A percentile compares a stretch with the other conserved stretches of the same genome.
These are phyloP conservation scores for Myotis pilosus DNA, from an alignment of 2,797 vertebrate species.

Conservation along the genomic window DNA sequence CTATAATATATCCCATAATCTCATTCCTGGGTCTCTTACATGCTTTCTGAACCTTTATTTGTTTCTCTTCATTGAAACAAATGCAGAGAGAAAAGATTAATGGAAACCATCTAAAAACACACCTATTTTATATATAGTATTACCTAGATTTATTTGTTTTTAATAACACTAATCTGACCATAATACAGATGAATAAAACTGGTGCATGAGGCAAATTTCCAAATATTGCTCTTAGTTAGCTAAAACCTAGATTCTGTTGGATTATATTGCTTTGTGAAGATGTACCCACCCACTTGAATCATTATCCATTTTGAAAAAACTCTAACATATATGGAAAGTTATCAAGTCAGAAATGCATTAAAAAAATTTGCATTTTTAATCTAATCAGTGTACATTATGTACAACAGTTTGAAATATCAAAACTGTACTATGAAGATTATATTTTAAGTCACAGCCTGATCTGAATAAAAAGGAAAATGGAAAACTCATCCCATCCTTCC, in stretches of 20 bases:
- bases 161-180: neutral
- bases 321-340: neutral
- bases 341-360: neutral
- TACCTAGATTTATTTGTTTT: neutral
- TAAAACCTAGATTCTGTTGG: neutral
- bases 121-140: neutral
- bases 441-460: neutral
- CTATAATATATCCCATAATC: neutral
- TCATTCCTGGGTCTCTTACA: neutral
- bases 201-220: neutral
- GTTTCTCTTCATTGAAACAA: neutral
- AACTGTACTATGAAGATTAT: neutral
- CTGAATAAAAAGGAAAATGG: neutral
- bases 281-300: neutral
- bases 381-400: neutral
- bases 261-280: neutral
- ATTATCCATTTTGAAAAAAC: neutral
- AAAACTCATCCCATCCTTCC: neutral
- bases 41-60: neutral
- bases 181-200: neutral
- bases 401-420: constrained; percentile 6
- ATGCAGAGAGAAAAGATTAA: neutral
- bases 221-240: neutral
- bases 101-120: neutral
- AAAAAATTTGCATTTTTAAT: neutral